Evolutionary conservation across 1,140 invertebrate species (phyloP), one percentile per base, ranked within the genome.

Genomic region (Magallana gigas): DNA sequence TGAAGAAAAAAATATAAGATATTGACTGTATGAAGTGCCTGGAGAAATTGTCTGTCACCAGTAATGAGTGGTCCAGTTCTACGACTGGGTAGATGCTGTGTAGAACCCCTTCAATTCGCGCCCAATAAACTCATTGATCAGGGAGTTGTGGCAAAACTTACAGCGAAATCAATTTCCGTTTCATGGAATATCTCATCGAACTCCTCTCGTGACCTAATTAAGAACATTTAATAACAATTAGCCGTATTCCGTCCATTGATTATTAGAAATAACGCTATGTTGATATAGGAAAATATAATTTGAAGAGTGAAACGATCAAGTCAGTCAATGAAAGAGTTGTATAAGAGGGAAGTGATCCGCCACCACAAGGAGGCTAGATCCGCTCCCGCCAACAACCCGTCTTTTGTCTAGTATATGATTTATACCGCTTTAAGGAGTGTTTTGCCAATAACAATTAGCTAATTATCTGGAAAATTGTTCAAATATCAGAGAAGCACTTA

Each of bases 141-240:
- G n/a, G 60, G 9, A 29, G 9, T 76, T 8, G 36, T 76, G 23
- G 36, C 9, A 76, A 48, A 48, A 76, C 9, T 8, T 76, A 76
- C 68, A 76, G 23, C 68, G 12, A 23, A 36, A 76, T 76, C 36
- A 76, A 76, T 76, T 76, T 76, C 68, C 68, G 68, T 29, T 8
- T 36, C 68, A 11, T 29, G 7, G 7, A 11, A 71, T 64, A 64
- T 29, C 18, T 71, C 14, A 82, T 14, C 5, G 57, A 16, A 36
- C 76, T 8, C 16, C 18, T 83, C 48, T n/a, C 57, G 57, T 57
- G 9, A 36, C 23, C 18, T 80, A n/a, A n/a, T n/a, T 12, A 57
- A 83, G 5, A 57, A n/a, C 14, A 18, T 14, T 83, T 57, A 57
- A 8, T 56, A 83, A 23, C 80, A 83, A 12, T 11, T 57, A 57